Evolutionary conservation across 2,797 vertebrate genomes (phyloP), one percentile per base, ranked within the genome.

Genomic region (Balearica regulorum): DNA sequence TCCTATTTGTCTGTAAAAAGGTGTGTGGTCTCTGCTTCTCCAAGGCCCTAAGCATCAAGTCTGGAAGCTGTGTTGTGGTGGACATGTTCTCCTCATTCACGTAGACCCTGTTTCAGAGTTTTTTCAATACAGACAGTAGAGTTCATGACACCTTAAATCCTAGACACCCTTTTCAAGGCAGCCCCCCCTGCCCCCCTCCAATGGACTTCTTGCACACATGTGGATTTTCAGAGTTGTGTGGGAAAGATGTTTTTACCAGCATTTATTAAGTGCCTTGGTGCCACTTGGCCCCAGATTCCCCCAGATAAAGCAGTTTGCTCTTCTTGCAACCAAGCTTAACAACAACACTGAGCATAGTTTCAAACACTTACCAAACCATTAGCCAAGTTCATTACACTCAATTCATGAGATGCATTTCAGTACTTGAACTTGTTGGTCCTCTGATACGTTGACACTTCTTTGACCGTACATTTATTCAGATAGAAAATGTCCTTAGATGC

Each of bases 101-200:
- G 20, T 44, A n/a, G 13, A 70, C 4, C 0, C 7, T 10, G 1
- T 57, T 53, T 44, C 33, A 48, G 48, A 11, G 1, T 6, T 57
- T 44, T 55, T 24, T 14, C 28, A 39, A 24, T 49, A 39, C 11
- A 35, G 65, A 53, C 7, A 28, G 14, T 53, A 58, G 12, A 37
- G 17, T 28, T 89, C 13, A 24, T n/a, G 60, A 18, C 4, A 28
- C 22, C 5, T 76, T 26, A 53, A 37, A 2, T 58, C 43, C 37
- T 13, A 44, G n/a, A 13, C 14, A 78, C 6, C 1, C 5, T 20
- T 68, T 68, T 61, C n/a, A 72, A 79, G 19, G n/a, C 7, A 16
- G 39, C 11, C 39, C 13, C 11, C 39, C 12, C 39, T 10, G 39
- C 39, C 11, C 39, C 39, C 39, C 37, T 60, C 16, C 33, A 22